These are phyloP conservation scores for Ploceus nigricollis DNA, from an alignment of 2,113 vertebrate species.

Conservation along the genomic window DNA sequence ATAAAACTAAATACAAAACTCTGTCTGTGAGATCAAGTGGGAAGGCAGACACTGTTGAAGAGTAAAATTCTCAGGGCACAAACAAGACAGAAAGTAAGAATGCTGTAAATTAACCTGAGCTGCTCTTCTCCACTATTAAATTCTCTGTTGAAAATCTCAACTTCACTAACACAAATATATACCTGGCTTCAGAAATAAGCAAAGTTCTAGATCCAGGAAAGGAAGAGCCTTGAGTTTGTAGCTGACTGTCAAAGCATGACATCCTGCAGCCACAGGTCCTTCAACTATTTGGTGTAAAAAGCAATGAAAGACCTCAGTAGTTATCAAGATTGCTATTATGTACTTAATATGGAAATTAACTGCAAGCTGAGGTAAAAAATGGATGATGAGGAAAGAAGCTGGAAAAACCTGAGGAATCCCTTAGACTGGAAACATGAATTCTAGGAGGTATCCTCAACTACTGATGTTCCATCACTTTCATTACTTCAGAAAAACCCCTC, in stretches of 20 bases:
- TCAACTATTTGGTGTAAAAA: not conserved
- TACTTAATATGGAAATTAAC: not conserved
- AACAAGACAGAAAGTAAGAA: not conserved
- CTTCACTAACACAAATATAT: not conserved
- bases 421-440: not conserved
- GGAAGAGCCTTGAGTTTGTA: not conserved
- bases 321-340: not conserved
- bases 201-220: not conserved
- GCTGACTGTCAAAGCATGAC: not conserved
- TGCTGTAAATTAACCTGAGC: not conserved
- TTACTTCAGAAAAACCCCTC: not conserved
- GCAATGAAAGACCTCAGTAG: not conserved
- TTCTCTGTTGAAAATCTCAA: not conserved
- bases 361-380: not conserved
- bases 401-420: not conserved
- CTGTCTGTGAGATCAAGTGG: not conserved
- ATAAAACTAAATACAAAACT: not conserved
- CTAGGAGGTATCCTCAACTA: not conserved
- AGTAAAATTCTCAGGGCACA: not conserved
- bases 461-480: not conserved
- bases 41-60: not conserved
- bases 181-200: not conserved
- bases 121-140: not conserved
- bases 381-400: not conserved
- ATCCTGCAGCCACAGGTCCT: not conserved